These are phyloP conservation scores for Miichthys miiuy DNA, from an alignment of 2,797 vertebrate genomes.

Conservation along the genomic window DNA sequence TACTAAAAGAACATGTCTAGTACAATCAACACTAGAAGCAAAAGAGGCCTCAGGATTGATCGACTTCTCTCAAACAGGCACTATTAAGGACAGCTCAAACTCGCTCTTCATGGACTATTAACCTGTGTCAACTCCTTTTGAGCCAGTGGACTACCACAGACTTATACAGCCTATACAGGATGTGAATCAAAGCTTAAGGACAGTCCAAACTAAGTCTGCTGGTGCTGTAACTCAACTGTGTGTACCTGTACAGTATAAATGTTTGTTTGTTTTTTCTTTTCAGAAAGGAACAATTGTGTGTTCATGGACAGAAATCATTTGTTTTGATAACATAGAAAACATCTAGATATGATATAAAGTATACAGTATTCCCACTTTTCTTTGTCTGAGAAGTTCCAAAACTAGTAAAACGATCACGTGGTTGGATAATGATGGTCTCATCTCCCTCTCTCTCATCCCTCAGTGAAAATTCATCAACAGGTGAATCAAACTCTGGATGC, in stretches of 20 bases:
- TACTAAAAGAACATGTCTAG: slow-evolving; percentile 56
- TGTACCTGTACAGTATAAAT: slow-evolving; percentile 62
- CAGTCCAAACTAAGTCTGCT: slow-evolving; percentile 46
- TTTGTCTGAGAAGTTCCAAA: slow-evolving; percentile 38
- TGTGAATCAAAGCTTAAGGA: slow-evolving; percentile 39
- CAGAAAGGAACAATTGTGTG: slow-evolving; percentile 45
- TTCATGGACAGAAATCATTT: slow-evolving; percentile 67
- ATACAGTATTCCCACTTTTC: slow-evolving; percentile 53
- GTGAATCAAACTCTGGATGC: slow-evolving; percentile 23
- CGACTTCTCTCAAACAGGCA: slow-evolving; percentile 27
- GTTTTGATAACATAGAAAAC: slow-evolving; percentile 57
- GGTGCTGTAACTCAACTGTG: slow-evolving; percentile 58
- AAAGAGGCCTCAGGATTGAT: slow-evolving; percentile 46
- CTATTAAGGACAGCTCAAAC: slow-evolving; percentile 35
- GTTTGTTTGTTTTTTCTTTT: slow-evolving; percentile 18
- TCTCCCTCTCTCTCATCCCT: slow-evolving; percentile 25
- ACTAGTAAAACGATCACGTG: slow-evolving; percentile 12
- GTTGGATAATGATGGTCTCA: slow-evolving; percentile 38
- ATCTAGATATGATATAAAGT: slow-evolving; percentile 43
- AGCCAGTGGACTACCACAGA: slow-evolving; percentile 40
- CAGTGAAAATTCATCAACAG: not conserved
- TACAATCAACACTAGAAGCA: slow-evolving; percentile 77
- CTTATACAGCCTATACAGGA: slow-evolving; percentile 27
- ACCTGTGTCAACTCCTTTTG: slow-evolving; percentile 20
- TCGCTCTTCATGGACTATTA: slow-evolving; percentile 8